Evolutionary conservation across 2,888 invertebrate genomes (phyloP).

Genomic region (Melikaiella ostensackeni): DNA sequence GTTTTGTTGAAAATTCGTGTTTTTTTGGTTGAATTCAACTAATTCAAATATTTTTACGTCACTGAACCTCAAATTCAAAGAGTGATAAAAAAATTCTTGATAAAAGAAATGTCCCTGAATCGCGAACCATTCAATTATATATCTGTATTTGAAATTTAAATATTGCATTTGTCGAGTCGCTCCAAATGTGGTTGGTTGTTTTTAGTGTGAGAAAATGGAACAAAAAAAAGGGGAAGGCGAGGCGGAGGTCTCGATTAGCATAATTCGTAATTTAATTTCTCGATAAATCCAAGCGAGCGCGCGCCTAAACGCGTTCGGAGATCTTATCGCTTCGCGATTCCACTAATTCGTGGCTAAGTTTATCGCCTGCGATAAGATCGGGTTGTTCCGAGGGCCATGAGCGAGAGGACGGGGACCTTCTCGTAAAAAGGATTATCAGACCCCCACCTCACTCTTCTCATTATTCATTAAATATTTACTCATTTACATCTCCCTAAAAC

Average conservation of each 20-base stretch:
- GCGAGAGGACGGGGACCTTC: slow-evolving; percentile 55
- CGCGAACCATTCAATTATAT: background rate
- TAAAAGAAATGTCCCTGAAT: background rate
- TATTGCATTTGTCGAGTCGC: background rate
- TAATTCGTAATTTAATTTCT: slow-evolving; percentile 75
- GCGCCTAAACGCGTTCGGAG: slow-evolving; percentile 58
- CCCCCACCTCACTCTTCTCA: slow-evolving; percentile 19
- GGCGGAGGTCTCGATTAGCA: slow-evolving; percentile 59
- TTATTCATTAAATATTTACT: slow-evolving; percentile 1
- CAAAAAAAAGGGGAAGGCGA: slow-evolving; percentile 25
- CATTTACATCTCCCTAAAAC: slow-evolving; percentile 1
- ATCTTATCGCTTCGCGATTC: slow-evolving; percentile 71
- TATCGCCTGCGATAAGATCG: slow-evolving; percentile 64
- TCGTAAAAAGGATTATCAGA: slow-evolving; percentile 66
- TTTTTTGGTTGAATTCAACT: too few relatives aligned
- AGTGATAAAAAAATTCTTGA: background rate
- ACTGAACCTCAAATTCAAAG: too few relatives aligned
- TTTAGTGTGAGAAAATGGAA: slow-evolving; percentile 26
- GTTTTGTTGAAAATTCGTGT: too few relatives aligned
- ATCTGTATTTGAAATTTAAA: background rate
- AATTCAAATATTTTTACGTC: too few relatives aligned
- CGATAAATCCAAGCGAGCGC: slow-evolving; percentile 68
- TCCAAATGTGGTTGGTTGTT: slow-evolving; percentile 5
- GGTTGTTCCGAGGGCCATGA: slow-evolving; percentile 46
- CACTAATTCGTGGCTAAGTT: slow-evolving; percentile 75